Conservation (phyloP, 2,797 vertebrate species). For the Scarus forsteni region DNA sequence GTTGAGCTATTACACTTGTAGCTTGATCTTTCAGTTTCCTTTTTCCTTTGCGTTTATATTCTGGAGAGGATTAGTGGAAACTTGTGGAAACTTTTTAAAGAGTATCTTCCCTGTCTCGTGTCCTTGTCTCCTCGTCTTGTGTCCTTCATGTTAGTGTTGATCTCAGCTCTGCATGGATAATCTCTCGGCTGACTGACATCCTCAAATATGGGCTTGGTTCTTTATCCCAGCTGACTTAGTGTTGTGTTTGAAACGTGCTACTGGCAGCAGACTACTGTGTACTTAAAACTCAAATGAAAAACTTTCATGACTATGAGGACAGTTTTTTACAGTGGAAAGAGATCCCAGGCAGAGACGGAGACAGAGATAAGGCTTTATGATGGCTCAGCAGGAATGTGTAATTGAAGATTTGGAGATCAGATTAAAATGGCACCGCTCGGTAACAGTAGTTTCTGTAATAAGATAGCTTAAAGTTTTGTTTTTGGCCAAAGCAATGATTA, state of each 20-base stretch:
- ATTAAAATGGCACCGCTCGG: background rate
- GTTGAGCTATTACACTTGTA: background rate
- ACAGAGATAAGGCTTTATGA: background rate
- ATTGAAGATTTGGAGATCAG: background rate
- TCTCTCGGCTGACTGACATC: constrained; percentile 29
- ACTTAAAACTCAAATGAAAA: background rate
- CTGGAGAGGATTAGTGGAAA: background rate
- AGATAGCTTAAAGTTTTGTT: constrained; percentile 11
- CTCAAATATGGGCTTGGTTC: constrained; percentile 49
- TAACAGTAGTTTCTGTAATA: background rate
- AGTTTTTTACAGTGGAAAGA: constrained; percentile 1
- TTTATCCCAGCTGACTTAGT: background rate
- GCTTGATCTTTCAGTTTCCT: background rate
- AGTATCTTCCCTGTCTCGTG: constrained; percentile 3
- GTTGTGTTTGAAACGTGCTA: background rate
- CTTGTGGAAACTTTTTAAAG: background rate
- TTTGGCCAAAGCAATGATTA: background rate
- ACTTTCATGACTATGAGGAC: background rate
- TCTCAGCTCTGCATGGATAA: constrained; percentile 6
- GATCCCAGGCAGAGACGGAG: background rate
- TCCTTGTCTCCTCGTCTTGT: constrained; percentile 17
- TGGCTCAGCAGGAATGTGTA: background rate
- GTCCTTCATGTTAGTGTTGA: constrained; percentile 9
- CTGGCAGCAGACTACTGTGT: background rate
- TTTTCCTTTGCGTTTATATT: too few relatives aligned